These are phyloP conservation scores for Pseudomugil gertrudae DNA, from an alignment of 2,797 vertebrate species.

Conservation along the genomic window DNA sequence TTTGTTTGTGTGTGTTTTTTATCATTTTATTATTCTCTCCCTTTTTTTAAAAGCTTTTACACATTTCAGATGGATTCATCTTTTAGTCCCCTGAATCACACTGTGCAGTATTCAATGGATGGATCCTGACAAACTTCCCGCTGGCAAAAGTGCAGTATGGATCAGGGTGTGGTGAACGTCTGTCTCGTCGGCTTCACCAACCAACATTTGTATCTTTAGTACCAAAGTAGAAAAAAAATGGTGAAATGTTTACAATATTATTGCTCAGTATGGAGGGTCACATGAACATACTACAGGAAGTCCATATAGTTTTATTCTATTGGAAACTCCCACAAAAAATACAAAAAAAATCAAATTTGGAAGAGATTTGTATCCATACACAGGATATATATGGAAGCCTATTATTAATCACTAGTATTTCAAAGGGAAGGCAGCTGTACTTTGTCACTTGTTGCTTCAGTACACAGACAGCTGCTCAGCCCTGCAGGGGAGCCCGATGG, in stretches of 20 bases:
- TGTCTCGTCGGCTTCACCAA: slow-evolving; percentile 50
- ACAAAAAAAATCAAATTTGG: slow-evolving; percentile 12
- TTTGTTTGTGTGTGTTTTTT: no score
- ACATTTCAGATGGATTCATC: slow-evolving; percentile 48
- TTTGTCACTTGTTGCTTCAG: slow-evolving; percentile 62
- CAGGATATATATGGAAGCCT: slow-evolving; percentile 34
- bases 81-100: slow-evolving; percentile 56
- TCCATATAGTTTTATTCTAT: slow-evolving; percentile 33
- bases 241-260: slow-evolving; percentile 81
- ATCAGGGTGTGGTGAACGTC: slow-evolving; percentile 46
- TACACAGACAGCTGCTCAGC: slow-evolving; percentile 64
- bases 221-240: slow-evolving; percentile 69
- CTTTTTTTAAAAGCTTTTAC: slow-evolving; percentile 47
- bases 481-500: slow-evolving; percentile 72
- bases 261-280: slow-evolving; percentile 57
- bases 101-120: slow-evolving; percentile 64
- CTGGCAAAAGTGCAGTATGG: slow-evolving; percentile 39
- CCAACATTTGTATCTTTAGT: slow-evolving; percentile 70
- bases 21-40: slow-evolving; percentile 15
- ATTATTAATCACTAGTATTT: slow-evolving; percentile 46
- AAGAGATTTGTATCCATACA: slow-evolving; percentile 30
- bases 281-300: slow-evolving; percentile 41
- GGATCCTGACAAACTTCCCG: slow-evolving; percentile 46
- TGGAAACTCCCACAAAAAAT: slow-evolving; percentile 30
- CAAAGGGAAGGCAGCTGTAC: slow-evolving; percentile 38